Evolutionary conservation across 1,140 invertebrate species (phyloP), one percentile per base, ranked within the genome.

Genomic region (Dinoponera quadriceps): DNA sequence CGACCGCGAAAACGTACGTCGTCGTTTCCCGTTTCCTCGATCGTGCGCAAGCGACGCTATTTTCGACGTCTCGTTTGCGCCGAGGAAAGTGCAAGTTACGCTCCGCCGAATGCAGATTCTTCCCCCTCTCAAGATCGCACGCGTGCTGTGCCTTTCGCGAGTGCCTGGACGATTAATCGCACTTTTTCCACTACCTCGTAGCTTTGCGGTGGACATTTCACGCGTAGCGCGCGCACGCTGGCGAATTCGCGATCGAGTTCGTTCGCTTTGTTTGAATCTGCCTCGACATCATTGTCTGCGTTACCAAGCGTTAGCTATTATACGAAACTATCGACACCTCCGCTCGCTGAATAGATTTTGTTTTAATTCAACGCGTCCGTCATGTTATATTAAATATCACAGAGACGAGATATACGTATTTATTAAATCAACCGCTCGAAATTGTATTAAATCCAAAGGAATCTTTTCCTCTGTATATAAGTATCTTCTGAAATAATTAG

Each of bases 11-110:
- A 74, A 38, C 33, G 16, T 68, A n/a, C 38, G 16, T 16, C 9
- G 33, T 5, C 20, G 18, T 4, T 74, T 74, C 44, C 13, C 11
- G n/a, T 11, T 74, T 74, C 25, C n/a, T 51, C n/a, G 25, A 2
- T 48, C 18, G 69, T 29, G 22, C 60, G 22, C 13, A 57, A 14
- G 44, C 25, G n/a, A 63, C n/a, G 44, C 48, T 49, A 57, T 78
- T 78, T 55, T 78, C 7, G 48, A 78, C 38, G 63, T 49, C 29
- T 78, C 74, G 62, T 68, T 78, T 44, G 14, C 25, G 13, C 16
- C 49, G 27, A 55, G 63, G 74, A 78, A 78, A 78, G 74, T 78
- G 63, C 74, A 78, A 78, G 74, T 78, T 78, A 68, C 22, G 63
- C 49, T 78, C 13, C 33, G 51, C 20, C 74, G 20, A 69, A 78